phyloP scores from a whole-genome alignment of 1,140 invertebrate species.

The Sycophila sp. region DNA sequence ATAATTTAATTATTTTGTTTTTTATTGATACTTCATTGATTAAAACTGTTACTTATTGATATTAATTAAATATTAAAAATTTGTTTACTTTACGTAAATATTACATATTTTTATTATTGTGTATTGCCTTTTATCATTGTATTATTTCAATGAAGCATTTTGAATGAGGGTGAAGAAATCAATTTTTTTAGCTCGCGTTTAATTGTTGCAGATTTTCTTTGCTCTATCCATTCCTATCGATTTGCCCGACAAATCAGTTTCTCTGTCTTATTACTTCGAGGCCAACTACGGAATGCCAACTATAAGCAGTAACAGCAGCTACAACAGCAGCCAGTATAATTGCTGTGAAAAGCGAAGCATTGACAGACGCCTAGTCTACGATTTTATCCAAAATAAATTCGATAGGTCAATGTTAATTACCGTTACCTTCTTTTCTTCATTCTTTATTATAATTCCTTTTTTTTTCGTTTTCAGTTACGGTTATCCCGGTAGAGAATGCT shows the following conservation, averaged over 20 bases:
- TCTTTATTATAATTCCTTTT: slow-evolving; percentile 12
- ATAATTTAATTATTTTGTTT: no score
- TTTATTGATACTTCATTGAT: no score
- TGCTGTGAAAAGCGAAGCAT: slow-evolving; percentile 44
- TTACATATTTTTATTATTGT: no score
- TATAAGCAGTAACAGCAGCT: slow-evolving; percentile 38
- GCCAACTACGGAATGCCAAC: slow-evolving; percentile 60
- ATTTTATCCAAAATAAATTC: slow-evolving; percentile 54
- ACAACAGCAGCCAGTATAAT: background rate
- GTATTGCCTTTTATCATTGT: no score
- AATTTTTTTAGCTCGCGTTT: no score
- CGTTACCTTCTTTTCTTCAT: background rate
- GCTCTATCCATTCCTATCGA: slow-evolving; percentile 60
- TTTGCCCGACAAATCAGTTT: slow-evolving; percentile 57
- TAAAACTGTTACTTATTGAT: no score
- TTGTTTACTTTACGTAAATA: no score
- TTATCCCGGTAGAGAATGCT: slow-evolving; percentile 56
- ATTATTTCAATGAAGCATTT: no score
- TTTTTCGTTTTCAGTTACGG: slow-evolving; percentile 51
- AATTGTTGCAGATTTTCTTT: slow-evolving; percentile 61
- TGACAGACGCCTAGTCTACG: slow-evolving; percentile 53
- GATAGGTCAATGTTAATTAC: no score
- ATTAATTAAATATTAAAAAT: no score
- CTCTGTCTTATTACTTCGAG: slow-evolving; percentile 62
- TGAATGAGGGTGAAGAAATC: no score